phyloP scores from a whole-genome alignment of 2,888 invertebrate genomes.

The Drosophila pseudotakahashii region DNA sequence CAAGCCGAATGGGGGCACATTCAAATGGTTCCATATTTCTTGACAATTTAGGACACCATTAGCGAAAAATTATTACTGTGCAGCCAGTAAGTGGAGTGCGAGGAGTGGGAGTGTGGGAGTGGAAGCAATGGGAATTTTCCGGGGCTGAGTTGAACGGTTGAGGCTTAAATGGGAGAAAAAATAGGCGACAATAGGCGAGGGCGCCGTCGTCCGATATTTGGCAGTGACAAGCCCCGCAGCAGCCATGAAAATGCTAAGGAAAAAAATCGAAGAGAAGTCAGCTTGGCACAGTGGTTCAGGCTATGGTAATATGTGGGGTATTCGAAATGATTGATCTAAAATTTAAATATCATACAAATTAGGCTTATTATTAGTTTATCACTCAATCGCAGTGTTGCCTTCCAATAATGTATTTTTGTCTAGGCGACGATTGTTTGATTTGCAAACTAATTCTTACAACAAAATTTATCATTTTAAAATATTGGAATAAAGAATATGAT shows the following conservation, averaged over 20 bases:
- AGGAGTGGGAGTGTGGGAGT: constrained; percentile 19
- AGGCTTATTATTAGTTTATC: too few relatives aligned
- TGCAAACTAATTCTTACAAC: too few relatives aligned
- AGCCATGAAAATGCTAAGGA: constrained; percentile 28
- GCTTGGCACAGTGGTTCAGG: constrained; percentile 10
- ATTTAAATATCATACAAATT: too few relatives aligned
- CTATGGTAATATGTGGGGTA: not conserved
- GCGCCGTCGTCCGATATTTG: constrained; percentile 31
- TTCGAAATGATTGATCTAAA: too few relatives aligned
- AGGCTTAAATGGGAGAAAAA: constrained; percentile 1
- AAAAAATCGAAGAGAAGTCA: constrained; percentile 20
- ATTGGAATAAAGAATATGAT: too few relatives aligned
- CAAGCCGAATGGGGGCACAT: constrained; percentile 50
- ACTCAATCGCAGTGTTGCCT: too few relatives aligned
- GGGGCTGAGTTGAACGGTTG: not conserved
- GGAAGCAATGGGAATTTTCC: constrained; percentile 8
- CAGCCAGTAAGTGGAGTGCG: constrained; percentile 47
- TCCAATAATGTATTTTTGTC: too few relatives aligned
- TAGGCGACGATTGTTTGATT: too few relatives aligned
- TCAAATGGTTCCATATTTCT: constrained; percentile 81
- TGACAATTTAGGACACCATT: constrained; percentile 81
- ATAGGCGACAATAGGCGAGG: constrained; percentile 22
- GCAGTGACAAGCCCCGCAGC: constrained; percentile 36
- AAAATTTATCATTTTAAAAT: too few relatives aligned
- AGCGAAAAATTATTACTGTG: constrained; percentile 79